Evolutionary conservation across 1,140 invertebrate genomes (phyloP).

Genomic region (Pachyrhynchus sulphureomaculatus): DNA sequence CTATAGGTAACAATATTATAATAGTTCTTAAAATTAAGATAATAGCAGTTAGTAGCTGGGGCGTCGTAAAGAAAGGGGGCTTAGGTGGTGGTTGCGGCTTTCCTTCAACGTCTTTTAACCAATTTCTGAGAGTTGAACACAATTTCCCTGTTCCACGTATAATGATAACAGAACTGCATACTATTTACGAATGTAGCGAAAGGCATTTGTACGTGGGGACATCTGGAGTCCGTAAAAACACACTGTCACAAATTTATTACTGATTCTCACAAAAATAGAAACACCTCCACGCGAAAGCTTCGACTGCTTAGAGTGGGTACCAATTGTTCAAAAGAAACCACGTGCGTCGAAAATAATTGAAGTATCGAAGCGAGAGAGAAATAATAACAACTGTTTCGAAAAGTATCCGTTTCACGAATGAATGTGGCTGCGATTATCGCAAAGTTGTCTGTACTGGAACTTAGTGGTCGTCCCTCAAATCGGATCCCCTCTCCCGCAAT

Average conservation of each 20-base stretch:
- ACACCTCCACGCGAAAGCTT: neutral
- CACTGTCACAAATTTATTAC: slow-evolving; percentile 22
- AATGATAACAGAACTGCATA: slow-evolving; percentile 73
- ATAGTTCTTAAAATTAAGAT: slow-evolving; percentile 5
- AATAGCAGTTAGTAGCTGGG: neutral
- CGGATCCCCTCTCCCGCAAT: neutral
- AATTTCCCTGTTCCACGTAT: slow-evolving; percentile 86
- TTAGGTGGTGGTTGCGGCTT: slow-evolving; percentile 27
- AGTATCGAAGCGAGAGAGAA: no score
- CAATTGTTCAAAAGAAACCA: no score
- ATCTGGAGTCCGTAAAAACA: slow-evolving; percentile 16
- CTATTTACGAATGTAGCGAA: slow-evolving; percentile 40
- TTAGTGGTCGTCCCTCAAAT: slow-evolving; percentile 27
- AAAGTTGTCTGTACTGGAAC: neutral
- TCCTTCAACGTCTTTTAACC: slow-evolving; percentile 73
- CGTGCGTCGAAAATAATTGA: no score
- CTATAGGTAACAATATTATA: slow-evolving; percentile 10
- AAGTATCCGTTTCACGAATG: neutral
- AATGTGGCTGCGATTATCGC: neutral
- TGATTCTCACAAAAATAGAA: neutral
- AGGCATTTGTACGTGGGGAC: slow-evolving; percentile 32
- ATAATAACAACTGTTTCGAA: neutral
- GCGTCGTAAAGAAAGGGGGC: slow-evolving; percentile 34
- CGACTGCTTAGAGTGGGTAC: no score
- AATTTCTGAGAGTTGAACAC: slow-evolving; percentile 87